Conservation (phyloP, 2,797 vertebrate species). For the Semotilus atromaculatus region DNA sequence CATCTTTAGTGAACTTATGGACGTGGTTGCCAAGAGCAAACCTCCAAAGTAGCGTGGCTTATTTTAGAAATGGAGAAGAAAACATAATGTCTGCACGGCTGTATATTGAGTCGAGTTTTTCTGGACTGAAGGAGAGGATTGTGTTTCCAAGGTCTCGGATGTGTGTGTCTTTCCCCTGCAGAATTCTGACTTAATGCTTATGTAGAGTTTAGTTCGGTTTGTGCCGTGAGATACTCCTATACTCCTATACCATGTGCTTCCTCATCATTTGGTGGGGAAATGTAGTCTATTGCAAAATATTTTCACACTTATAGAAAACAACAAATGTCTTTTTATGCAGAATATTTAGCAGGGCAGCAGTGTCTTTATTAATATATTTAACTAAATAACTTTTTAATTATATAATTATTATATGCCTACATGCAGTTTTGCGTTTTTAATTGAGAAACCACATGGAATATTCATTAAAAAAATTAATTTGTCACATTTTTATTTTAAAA, state of each 20-base stretch:
- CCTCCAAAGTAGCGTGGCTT: conserved; percentile 65
- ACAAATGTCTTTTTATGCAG: neutral
- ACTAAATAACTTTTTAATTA: neutral
- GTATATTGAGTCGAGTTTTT: conserved; percentile 49
- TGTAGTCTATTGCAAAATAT: neutral
- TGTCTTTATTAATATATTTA: neutral
- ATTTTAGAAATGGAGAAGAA: conserved; percentile 59
- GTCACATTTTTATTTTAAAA: neutral
- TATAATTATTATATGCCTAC: neutral
- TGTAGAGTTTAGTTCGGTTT: conserved; percentile 28
- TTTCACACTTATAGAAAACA: conserved; percentile 3
- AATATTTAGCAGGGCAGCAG: neutral
- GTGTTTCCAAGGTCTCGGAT: conserved; percentile 32
- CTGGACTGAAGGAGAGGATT: conserved; percentile 51
- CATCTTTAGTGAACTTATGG: conserved; percentile 68
- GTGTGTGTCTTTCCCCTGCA: conserved; percentile 35
- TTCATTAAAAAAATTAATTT: neutral
- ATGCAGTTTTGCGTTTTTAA: neutral
- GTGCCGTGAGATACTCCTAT: neutral
- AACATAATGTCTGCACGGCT: conserved; percentile 54
- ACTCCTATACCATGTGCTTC: neutral
- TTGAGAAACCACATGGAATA: neutral
- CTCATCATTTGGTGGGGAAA: neutral
- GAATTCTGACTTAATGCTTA: conserved; percentile 15
- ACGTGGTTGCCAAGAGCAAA: conserved; percentile 62